Evolutionary conservation across 2,113 vertebrate genomes (phyloP).

Genomic region (Indri indri): DNA sequence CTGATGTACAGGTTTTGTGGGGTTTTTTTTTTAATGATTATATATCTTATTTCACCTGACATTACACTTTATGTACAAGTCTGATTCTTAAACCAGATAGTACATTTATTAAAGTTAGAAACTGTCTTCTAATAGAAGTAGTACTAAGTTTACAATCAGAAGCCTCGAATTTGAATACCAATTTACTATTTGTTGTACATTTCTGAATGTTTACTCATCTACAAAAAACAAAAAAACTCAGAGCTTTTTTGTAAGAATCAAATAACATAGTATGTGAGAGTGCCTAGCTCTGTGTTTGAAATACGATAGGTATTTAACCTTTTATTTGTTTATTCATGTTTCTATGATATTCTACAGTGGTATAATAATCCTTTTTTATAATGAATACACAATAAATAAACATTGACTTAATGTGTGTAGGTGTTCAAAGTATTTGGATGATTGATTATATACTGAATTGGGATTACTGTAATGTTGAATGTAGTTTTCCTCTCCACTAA

Average conservation of each 20-base stretch:
- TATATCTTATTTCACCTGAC: background rate
- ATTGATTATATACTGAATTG: background rate
- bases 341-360: background rate
- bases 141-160: background rate
- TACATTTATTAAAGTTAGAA: background rate
- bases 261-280: background rate
- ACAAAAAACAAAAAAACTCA: background rate
- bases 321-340: background rate
- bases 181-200: background rate
- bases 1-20: background rate
- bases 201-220: background rate
- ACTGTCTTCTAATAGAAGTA: background rate
- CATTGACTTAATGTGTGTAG: background rate
- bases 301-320: background rate
- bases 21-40: background rate
- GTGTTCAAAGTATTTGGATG: background rate
- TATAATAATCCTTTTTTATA: background rate
- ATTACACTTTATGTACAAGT: background rate
- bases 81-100: background rate
- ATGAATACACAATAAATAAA: background rate
- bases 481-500: background rate
- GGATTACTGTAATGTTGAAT: background rate
- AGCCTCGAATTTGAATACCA: background rate
- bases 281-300: background rate
- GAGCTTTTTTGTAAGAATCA: background rate